These are phyloP conservation scores for Cyclina sinensis DNA, from an alignment of 1,140 invertebrate genomes.

Conservation along the genomic window DNA sequence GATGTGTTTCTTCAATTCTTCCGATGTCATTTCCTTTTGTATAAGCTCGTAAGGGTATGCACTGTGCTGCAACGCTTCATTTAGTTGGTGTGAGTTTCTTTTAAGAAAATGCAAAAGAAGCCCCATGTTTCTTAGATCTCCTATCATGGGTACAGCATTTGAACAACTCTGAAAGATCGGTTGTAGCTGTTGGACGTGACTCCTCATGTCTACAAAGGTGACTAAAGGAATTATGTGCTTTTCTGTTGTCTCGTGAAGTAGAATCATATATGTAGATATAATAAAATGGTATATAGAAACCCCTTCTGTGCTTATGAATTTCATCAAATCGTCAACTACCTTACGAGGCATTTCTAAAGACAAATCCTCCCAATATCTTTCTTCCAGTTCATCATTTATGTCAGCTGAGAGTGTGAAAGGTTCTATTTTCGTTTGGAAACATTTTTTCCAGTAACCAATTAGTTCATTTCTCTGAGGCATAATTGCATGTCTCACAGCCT, in stretches of 20 bases:
- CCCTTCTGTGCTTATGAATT: neutral
- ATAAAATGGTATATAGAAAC: neutral
- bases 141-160: neutral
- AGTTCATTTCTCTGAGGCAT: neutral
- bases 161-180: neutral
- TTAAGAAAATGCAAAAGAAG: neutral
- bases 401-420: neutral
- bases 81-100: neutral
- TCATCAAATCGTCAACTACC: neutral
- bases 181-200: neutral
- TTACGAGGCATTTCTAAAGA: neutral
- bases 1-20: neutral
- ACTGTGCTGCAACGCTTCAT: neutral
- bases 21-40: neutral
- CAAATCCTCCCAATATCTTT: neutral
- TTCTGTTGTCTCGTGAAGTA: neutral
- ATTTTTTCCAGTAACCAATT: neutral
- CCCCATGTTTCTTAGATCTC: neutral
- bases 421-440: neutral
- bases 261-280: neutral
- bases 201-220: neutral
- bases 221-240: neutral
- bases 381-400: neutral
- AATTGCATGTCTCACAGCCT: neutral
- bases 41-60: constrained; percentile 10